phyloP scores from a whole-genome alignment of 2,888 invertebrate genomes.

The Dryobota labecula region DNA sequence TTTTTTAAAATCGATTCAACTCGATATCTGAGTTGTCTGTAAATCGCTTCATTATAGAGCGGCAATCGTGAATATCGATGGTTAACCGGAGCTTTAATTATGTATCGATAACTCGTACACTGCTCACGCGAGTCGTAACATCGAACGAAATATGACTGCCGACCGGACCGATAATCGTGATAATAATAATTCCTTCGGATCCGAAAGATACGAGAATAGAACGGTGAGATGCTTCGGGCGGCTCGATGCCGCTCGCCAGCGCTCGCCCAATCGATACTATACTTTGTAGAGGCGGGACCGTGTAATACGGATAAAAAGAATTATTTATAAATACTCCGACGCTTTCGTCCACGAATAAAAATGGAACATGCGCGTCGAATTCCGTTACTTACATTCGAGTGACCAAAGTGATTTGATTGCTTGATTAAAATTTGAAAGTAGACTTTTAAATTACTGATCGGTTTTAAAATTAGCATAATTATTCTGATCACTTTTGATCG shows the following conservation, averaged over 20 bases:
- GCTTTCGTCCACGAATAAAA: conserved; percentile 62
- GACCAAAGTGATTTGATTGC: conserved; percentile 55
- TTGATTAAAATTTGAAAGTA: conserved; percentile 23
- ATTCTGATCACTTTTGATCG: not conserved
- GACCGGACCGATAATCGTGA: conserved; percentile 72
- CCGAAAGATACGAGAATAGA: conserved; percentile 80
- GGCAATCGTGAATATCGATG: conserved; percentile 48
- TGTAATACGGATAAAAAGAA: conserved; percentile 67
- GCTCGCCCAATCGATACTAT: conserved; percentile 80
- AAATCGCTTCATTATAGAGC: conserved; percentile 68
- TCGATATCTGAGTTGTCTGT: conserved; percentile 45
- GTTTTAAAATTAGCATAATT: conserved; percentile 26
- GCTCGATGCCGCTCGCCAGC: conserved; percentile 69
- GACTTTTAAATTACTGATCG: not conserved
- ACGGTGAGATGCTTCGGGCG: conserved; percentile 65
- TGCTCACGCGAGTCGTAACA: conserved; percentile 61
- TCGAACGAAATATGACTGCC: conserved; percentile 68
- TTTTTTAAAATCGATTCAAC: conserved; percentile 39
- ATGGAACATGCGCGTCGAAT: conserved; percentile 51
- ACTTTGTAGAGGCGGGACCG: conserved; percentile 78
- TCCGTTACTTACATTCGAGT: conserved; percentile 50
- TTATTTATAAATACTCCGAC: conserved; percentile 69
- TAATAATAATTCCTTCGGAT: conserved; percentile 76
- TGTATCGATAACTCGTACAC: conserved; percentile 58
- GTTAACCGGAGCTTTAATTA: conserved; percentile 61